phyloP scores from a whole-genome alignment of 2,888 invertebrate species.

The Cataglyphis cursor region DNA sequence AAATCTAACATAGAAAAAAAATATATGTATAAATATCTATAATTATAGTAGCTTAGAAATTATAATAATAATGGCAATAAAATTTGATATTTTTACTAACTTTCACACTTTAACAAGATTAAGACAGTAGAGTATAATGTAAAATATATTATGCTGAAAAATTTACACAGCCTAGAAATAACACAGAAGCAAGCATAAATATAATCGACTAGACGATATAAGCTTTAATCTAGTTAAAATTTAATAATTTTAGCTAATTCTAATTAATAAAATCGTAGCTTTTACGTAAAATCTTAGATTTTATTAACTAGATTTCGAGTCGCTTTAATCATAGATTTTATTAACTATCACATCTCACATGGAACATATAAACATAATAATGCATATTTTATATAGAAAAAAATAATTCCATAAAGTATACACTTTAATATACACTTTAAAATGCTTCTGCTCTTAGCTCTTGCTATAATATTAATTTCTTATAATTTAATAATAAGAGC shows the following conservation, averaged over 20 bases:
- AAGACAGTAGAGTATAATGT: not conserved
- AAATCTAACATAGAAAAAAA: not conserved
- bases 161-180: not conserved
- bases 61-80: not conserved
- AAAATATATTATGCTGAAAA: not conserved
- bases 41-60: not conserved
- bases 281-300: too few species aligned
- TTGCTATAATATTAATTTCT: constrained; percentile 13
- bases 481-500: not conserved
- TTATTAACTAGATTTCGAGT: too few species aligned
- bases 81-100: too few species aligned
- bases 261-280: too few species aligned
- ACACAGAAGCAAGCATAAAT: not conserved
- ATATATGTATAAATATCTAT: not conserved
- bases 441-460: not conserved
- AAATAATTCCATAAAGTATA: not conserved
- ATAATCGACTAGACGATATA: not conserved
- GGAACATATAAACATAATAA: constrained; percentile 5
- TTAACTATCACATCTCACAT: too few species aligned
- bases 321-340: too few species aligned
- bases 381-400: not conserved
- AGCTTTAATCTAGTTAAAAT: not conserved
- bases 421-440: not conserved
- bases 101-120: not conserved
- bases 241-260: not conserved